Evolutionary conservation across 2,888 invertebrate species (phyloP), one percentile per base, ranked within the genome.

Genomic region (Muschampia staudingeri): DNA sequence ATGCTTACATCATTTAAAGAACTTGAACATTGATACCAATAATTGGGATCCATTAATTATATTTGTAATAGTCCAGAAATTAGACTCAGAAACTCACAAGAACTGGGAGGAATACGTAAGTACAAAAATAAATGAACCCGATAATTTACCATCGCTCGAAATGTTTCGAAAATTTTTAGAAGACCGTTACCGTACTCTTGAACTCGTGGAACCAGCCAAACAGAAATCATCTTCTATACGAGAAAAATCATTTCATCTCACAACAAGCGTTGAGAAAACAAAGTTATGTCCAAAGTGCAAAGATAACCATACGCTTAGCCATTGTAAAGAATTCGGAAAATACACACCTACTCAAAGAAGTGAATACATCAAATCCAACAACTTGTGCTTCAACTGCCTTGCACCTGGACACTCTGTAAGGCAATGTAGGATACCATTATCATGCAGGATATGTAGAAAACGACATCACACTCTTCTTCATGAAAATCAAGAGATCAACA

Each of bases 391-490:
- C 73, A 89, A 88, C 65, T 89, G 87, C 69, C 76, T 89, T 3
- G 79, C 76, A 30, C 70, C 85, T 44, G 87, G 89, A 37, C 88
- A 89, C 52, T 83, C 86, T 8, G 86, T 78, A 12, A 72, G 8
- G 6, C 76, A 80, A 65, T 88, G 87, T 83, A 76, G 81, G 0
- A 11, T 86, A 30, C 81, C 79, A 37, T 65, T 85, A 78, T 83
- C 85, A 19, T 89, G 90, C 75, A 71, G 86, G 34, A 44, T 87
- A 30, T 88, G 90, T 16, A 61, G 81, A 14, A 82, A 78, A 67
- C 87, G 87, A 48, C 89, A 88, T 61, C 89, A 89, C 76, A 75
- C 87, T 11, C 80, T 87, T 12, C 76, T 89, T 48, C 88, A 89
- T 81, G 81, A 84, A 42, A 70, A 30, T 30, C 82, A 81, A 65